Percentiles rank a stretch among this genome's conserved stretches.
phyloP scores from a whole-genome alignment of 2,888 invertebrate species.

The Anagyrus pseudococci region DNA sequence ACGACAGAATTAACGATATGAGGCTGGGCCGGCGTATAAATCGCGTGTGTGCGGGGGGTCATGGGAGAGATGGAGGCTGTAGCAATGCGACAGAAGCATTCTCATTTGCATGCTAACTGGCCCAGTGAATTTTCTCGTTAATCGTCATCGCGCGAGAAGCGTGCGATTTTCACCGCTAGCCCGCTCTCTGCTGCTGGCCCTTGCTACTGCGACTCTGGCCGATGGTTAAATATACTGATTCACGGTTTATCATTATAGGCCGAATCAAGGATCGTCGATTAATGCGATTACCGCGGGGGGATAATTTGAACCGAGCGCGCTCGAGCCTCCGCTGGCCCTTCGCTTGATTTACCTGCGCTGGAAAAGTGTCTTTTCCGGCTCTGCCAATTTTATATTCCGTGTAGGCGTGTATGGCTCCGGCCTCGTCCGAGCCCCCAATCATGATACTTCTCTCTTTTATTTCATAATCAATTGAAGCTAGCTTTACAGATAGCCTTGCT shows the following conservation, averaged over 20 bases:
- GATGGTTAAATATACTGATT: too few species aligned
- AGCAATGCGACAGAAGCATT: slow-evolving; percentile 10
- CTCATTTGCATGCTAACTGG: slow-evolving; percentile 32
- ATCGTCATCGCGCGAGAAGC: slow-evolving; percentile 15
- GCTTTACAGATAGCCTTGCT: too few species aligned
- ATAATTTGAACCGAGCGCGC: background rate
- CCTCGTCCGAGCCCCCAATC: too few species aligned
- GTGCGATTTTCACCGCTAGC: slow-evolving; percentile 2
- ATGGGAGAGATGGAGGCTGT: background rate
- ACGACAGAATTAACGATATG: too few species aligned
- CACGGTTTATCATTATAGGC: slow-evolving; percentile 10
- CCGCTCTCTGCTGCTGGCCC: background rate
- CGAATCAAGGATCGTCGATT: slow-evolving; percentile 19
- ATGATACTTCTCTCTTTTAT: too few species aligned
- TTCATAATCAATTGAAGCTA: too few species aligned
- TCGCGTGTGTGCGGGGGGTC: too few species aligned
- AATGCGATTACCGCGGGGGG: slow-evolving; percentile 5
- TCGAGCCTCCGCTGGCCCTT: background rate
- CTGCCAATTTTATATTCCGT: too few species aligned
- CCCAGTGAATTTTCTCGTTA: slow-evolving; percentile 26
- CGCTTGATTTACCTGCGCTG: too few species aligned
- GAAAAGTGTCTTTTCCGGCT: too few species aligned
- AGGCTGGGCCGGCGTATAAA: too few species aligned
- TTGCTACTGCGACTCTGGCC: background rate
- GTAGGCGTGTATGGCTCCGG: too few species aligned